Evolutionary conservation across 2,113 vertebrate genomes (phyloP).

Genomic region (Microcebus jonahi): DNA sequence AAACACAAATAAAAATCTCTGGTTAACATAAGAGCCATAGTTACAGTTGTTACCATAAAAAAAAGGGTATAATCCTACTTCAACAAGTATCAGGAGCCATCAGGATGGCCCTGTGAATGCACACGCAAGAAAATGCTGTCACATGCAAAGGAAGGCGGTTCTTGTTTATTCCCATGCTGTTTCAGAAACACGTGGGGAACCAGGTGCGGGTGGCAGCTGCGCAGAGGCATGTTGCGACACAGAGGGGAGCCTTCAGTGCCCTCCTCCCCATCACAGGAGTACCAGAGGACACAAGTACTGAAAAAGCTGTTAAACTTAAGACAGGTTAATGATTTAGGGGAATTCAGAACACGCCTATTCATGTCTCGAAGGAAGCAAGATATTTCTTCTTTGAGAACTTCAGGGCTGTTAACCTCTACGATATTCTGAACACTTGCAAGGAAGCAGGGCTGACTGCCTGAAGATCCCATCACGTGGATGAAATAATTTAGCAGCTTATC

Average conservation of each 20-base stretch:
- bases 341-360: neutral
- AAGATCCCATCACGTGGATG: neutral
- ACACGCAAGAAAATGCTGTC: neutral
- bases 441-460: neutral
- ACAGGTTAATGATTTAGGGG: neutral
- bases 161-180: neutral
- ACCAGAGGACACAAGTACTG: neutral
- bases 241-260: too few relatives aligned
- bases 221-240: neutral
- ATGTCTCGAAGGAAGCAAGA: neutral
- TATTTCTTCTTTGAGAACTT: neutral
- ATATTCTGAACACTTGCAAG: neutral
- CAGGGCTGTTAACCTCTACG: neutral
- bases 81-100: neutral
- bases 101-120: neutral
- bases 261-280: neutral
- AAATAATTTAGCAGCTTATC: neutral
- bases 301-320: neutral
- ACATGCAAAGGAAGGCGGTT: neutral
- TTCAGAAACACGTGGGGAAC: neutral
- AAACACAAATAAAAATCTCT: constrained; percentile 49
- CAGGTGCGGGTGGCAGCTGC: fast-evolving
- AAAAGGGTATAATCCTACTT: neutral
- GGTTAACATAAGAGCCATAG: constrained; percentile 34
- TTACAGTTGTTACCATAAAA: neutral